A percentile compares a stretch with the other conserved stretches of the same genome.
These are phyloP conservation scores for Tillus elongatus DNA, from an alignment of 2,888 invertebrate species.

Conservation along the genomic window DNA sequence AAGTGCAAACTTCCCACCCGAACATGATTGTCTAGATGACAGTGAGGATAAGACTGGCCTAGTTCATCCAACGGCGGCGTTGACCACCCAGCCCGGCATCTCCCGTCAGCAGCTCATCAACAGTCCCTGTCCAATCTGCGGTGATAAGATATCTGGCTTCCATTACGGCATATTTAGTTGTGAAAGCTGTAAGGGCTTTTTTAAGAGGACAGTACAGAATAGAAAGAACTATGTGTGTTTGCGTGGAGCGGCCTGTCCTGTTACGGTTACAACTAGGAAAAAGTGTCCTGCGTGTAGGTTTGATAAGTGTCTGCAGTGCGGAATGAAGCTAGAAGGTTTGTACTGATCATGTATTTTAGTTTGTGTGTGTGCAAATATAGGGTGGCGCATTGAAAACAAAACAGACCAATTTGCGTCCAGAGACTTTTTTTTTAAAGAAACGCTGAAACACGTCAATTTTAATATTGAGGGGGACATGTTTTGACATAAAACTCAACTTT, in stretches of 20 bases:
- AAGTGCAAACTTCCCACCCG: conserved; percentile 28
- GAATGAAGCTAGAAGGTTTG: conserved; percentile 91
- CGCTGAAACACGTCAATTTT: too few relatives aligned
- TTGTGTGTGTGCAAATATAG: conserved; percentile 6
- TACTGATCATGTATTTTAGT: too few relatives aligned
- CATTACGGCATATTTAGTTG: conserved; percentile 98
- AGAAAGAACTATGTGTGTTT: conserved; percentile 93
- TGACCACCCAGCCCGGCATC: conserved; percentile 65
- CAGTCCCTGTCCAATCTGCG: conserved; percentile 91
- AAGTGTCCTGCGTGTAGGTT: conserved; percentile 97
- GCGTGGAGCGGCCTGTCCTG: conserved; percentile 82
- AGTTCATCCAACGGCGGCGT: conserved; percentile 39
- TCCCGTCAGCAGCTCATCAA: conserved; percentile 83
- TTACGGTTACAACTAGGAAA: conserved; percentile 86
- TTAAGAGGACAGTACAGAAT: conserved; percentile 97
- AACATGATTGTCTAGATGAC: conserved; percentile 39
- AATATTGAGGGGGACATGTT: too few relatives aligned
- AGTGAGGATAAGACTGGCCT: conserved; percentile 45
- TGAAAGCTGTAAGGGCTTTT: conserved; percentile 96
- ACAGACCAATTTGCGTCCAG: too few relatives aligned
- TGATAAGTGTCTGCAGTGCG: conserved; percentile 89
- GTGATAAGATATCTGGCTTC: conserved; percentile 92
- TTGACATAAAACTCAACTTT: too few relatives aligned
- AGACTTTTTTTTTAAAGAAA: too few relatives aligned
- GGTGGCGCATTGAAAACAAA: too few relatives aligned